These are phyloP conservation scores for Heliopora coerulea DNA, from an alignment of 92 coral and sea anemone species.

Conservation along the genomic window DNA sequence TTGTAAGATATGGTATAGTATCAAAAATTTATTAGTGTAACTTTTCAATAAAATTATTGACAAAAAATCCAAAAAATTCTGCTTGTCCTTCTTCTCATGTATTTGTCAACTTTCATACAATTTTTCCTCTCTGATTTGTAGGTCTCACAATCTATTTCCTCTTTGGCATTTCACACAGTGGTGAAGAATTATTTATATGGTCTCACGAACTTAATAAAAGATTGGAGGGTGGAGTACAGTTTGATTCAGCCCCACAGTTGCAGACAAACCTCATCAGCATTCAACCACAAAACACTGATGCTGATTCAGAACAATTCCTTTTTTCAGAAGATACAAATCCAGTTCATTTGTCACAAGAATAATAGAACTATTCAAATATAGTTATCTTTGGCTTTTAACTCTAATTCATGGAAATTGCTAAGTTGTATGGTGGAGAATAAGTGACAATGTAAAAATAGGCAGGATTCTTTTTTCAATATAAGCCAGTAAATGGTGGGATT, in stretches of 20 bases:
- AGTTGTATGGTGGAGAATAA: too few relatives aligned
- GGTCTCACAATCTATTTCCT: constrained; percentile 16
- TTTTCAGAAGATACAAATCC: constrained; percentile 22
- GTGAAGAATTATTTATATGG: background rate
- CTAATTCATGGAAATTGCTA: too few relatives aligned
- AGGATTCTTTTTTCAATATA: too few relatives aligned
- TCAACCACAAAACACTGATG: constrained; percentile 26
- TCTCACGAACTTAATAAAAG: background rate
- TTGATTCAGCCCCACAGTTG: constrained; percentile 24
- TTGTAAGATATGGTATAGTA: too few relatives aligned
- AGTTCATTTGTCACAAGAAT: constrained; percentile 15
- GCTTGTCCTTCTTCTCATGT: background rate
- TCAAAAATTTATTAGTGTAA: too few relatives aligned
- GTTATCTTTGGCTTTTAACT: too few relatives aligned
- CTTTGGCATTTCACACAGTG: constrained; percentile 21
- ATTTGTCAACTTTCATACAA: background rate
- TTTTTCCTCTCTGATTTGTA: background rate
- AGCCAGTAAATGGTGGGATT: too few relatives aligned
- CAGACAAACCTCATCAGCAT: constrained; percentile 4
- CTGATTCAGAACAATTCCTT: constrained; percentile 24
- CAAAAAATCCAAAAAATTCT: too few relatives aligned
- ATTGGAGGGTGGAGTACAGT: constrained; percentile 1
- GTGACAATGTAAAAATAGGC: too few relatives aligned
- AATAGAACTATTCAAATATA: background rate
- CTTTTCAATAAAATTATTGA: too few relatives aligned